A percentile compares a stretch with the other conserved stretches of the same genome.
phyloP scores from a whole-genome alignment of 2,797 vertebrate species.

The Crotalus adamanteus region DNA sequence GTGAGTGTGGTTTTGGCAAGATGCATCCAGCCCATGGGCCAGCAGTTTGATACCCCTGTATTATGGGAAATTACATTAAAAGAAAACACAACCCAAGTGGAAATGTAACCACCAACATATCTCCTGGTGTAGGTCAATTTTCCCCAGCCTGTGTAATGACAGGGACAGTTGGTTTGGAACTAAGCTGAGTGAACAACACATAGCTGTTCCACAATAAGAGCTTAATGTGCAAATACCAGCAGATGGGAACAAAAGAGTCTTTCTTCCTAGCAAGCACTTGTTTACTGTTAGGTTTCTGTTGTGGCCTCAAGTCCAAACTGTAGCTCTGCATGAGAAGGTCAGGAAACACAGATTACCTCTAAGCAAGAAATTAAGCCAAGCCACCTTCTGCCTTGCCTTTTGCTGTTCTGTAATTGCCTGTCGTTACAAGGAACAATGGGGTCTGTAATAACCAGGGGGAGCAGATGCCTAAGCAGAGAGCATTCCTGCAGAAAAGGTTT shows the following conservation, averaged over 20 bases:
- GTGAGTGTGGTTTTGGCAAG: too few species aligned
- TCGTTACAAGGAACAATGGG: neutral
- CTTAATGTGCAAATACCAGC: neutral
- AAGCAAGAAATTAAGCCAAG: neutral
- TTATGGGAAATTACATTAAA: neutral
- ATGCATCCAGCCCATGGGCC: too few species aligned
- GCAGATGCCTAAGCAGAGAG: neutral
- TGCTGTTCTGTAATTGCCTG: constrained; percentile 7
- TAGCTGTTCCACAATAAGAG: neutral
- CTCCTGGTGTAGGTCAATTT: neutral
- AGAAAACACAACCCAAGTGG: neutral
- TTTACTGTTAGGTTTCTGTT: neutral
- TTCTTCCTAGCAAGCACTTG: neutral
- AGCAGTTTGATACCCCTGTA: too few species aligned
- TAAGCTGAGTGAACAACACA: neutral
- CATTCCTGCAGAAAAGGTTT: neutral
- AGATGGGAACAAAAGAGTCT: neutral
- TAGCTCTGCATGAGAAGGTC: neutral
- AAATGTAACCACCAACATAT: neutral
- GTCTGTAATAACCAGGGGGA: neutral
- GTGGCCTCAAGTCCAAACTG: neutral
- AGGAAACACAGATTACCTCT: neutral
- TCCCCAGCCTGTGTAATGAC: neutral
- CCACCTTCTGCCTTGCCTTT: constrained; percentile 11
- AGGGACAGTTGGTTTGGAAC: neutral